Percentiles rank a stretch among this genome's conserved stretches.
Evolutionary conservation across 2,113 vertebrate species (phyloP).

Genomic region (Syngnathus scovelli): DNA sequence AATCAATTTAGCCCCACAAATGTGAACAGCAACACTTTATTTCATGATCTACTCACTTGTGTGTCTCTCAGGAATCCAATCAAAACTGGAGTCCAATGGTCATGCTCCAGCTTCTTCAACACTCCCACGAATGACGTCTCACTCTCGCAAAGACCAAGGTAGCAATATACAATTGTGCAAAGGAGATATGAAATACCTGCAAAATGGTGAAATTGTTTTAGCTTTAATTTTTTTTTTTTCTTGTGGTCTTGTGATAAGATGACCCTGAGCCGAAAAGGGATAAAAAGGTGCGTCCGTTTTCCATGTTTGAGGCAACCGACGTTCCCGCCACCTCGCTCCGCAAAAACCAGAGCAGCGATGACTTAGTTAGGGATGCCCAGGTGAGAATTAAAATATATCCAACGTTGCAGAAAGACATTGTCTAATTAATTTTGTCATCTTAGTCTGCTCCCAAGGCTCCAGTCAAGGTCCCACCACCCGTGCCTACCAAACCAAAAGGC

Average conservation of each 20-base stretch:
- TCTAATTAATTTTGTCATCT: conserved; percentile 26
- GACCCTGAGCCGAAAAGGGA: conserved; percentile 81
- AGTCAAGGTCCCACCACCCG: conserved; percentile 90
- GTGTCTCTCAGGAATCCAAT: conserved; percentile 39
- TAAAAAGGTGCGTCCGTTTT: conserved; percentile 84
- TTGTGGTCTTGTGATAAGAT: conserved; percentile 48
- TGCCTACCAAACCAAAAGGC: conserved; percentile 92
- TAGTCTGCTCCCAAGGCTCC: conserved; percentile 77
- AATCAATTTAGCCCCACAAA: not conserved
- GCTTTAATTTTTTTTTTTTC: conserved; percentile 1
- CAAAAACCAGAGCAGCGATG: conserved; percentile 96
- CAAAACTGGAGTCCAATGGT: conserved; percentile 65
- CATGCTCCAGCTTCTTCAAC: conserved; percentile 71
- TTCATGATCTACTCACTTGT: not conserved
- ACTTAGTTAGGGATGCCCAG: conserved; percentile 86
- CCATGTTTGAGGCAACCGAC: conserved; percentile 89
- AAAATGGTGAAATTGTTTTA: not conserved
- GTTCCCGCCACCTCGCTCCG: conserved; percentile 70
- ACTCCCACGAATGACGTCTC: conserved; percentile 67
- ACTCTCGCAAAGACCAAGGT: conserved; percentile 74
- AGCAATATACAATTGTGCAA: not conserved
- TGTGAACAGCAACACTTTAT: not conserved
- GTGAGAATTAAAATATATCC: conserved; percentile 52
- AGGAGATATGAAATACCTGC: not conserved
- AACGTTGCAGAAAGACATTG: not conserved